Evolutionary conservation across 1,140 invertebrate genomes (phyloP), one percentile per base, ranked within the genome.

Genomic region (Hylaeus anthracinus): DNA sequence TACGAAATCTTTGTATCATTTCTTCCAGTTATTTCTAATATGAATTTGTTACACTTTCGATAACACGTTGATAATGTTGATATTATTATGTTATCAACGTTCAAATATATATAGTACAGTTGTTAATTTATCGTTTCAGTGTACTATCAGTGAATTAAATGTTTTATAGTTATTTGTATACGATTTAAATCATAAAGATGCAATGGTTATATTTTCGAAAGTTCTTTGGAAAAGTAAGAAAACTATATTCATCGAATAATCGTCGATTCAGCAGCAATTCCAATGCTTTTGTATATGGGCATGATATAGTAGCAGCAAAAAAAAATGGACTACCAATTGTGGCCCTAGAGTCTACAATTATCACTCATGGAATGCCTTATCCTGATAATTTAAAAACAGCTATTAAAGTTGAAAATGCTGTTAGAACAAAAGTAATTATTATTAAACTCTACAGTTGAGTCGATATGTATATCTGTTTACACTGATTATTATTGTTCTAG

Each of bases 301-400:
- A 94, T 69, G 95, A 96, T 88, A 95, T 97, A 60, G 83, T 80
- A 12, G 69, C 90, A 39, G 96, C 96, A 10, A 93, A 96, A 53
- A 89, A 91, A 61, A 93, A 94, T 70, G 90, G 92, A 5, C 90
- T 94, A 82, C 96, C 98, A 2, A 95, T 99, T 71, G 98, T 99
- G 8, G 98, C 98, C 4, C 93, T 99, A 81, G 99, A 99, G 94
- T 98, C 98, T 14, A 98, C 99, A 3, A 99, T 99, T 67, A 98
- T 99, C 63, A 99, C 98, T 2, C 99, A 99, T 94, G 99, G 99
- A 61, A 98, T 99, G 97, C 98, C 99, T 0, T 97, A 96, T 94
- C 99, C 99, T 1, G 92, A 97, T 56, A 99, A 99, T 94, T 94
- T 99, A 65, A 93, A 97, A 83, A 99, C 97, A 48, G 98, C 98